Base-by-base conservation (phyloP, 53 echinoderm and acorn worm species). In the Holothuria scabra region DNA sequence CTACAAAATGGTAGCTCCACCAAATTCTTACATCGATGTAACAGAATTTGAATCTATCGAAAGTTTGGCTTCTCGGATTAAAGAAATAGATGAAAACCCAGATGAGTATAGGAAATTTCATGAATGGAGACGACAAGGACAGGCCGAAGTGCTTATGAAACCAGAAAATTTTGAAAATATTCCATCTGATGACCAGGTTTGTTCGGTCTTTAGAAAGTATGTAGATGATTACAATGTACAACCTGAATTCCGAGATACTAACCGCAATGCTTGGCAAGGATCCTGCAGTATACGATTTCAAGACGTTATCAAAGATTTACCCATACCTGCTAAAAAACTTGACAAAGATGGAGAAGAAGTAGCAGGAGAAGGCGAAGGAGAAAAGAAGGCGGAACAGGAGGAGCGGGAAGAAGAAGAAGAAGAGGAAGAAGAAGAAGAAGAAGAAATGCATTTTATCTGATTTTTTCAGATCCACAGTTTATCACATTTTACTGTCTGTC, bases 231-330 rank as follows among this genome's bases (percentile, higher is more conserved):
- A 57, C 29, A 20, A 57, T 24, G 29, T 58, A 58, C 14, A 22
- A 10, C 19, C 31, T 2, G 32, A 24, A 9, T 78, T 56, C 78
- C 56, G 78, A 2, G 78, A 78, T 34, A 78, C 78, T 19, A 78
- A 78, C 25, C 23, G 78, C 32, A 59, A 78, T 52, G 78, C n/a
- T 28, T 78, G 78, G 78, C 78, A 26, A 8, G 78, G 78, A 33
- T 78, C 78, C 12, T 78, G 78, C 56, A 57, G 32, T 56, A 78
- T 78, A 56, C 56, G 78, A 46, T 56, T 32, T 5, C 52, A 55
- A 25, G 78, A 78, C 32, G 78, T 78, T 14, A 57, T 78, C 3
- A 34, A 59, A 28, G 18, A 59, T 18, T 56, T 78, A 28, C 78
- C 78, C 18, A 56, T 78, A 32, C 78, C 78, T 18, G 56, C 11